Evolutionary conservation across 2,888 invertebrate species (phyloP).

Genomic region (Agonopterix alstromeriana): DNA sequence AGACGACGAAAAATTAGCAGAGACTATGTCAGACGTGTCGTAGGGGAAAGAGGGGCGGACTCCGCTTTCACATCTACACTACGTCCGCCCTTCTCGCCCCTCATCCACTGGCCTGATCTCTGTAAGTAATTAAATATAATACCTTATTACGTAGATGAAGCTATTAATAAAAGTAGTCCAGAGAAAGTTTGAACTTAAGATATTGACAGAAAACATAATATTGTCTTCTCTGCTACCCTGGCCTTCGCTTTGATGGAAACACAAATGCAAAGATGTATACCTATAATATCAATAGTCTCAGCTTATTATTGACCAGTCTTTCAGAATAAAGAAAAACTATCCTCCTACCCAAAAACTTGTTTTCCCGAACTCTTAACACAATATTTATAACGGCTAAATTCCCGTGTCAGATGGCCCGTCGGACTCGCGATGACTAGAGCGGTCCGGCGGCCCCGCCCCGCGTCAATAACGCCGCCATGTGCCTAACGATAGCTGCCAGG

Average conservation of each 20-base stretch:
- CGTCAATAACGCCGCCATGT: slow-evolving; percentile 58
- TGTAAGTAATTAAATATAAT: background rate
- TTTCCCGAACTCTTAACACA: background rate
- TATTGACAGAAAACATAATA: too few relatives aligned
- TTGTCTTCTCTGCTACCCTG: background rate
- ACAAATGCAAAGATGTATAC: too few relatives aligned
- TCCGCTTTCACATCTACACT: background rate
- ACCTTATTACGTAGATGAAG: too few relatives aligned
- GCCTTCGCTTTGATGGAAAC: too few relatives aligned
- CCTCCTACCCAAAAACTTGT: background rate
- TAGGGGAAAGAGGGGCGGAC: background rate
- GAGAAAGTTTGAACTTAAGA: too few relatives aligned
- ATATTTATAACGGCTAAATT: background rate
- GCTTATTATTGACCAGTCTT: too few relatives aligned
- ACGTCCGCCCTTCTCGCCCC: background rate
- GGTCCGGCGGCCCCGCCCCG: slow-evolving; percentile 61
- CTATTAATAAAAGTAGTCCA: too few relatives aligned
- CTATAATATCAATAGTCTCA: too few relatives aligned
- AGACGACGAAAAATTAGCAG: background rate
- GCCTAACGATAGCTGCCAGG: slow-evolving; percentile 57
- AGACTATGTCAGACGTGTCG: background rate
- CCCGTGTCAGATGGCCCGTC: slow-evolving; percentile 53
- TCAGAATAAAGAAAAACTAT: too few relatives aligned
- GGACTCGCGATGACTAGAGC: slow-evolving; percentile 76
- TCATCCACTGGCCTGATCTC: background rate